Percentiles rank a stretch among this genome's conserved stretches.
phyloP scores from a whole-genome alignment of 2,888 invertebrate genomes.

The Entomobrya multifasciata region DNA sequence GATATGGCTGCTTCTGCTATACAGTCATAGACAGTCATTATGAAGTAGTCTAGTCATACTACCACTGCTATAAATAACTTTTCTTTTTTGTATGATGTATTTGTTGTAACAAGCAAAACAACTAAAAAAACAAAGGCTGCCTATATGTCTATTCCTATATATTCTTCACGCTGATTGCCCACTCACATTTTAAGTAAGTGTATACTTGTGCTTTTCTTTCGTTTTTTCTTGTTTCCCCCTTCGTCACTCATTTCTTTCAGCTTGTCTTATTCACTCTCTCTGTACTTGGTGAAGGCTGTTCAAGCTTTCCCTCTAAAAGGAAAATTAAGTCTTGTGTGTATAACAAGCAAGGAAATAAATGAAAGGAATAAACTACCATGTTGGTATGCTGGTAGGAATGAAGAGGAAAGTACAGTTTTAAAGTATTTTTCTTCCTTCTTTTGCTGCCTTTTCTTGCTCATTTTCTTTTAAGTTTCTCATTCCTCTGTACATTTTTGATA shows the following conservation, averaged over 20 bases:
- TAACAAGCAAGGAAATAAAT: conserved; percentile 27
- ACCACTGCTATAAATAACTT: neutral
- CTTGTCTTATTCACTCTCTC: conserved; percentile 20
- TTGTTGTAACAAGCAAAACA: neutral
- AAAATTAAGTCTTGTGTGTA: conserved; percentile 34
- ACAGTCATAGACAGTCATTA: neutral
- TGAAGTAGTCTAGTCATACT: neutral
- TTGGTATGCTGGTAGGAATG: neutral
- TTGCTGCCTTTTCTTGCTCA: neutral
- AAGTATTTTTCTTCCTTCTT: neutral
- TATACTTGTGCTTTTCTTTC: conserved; percentile 1
- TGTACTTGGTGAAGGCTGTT: neutral
- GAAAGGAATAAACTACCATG: conserved; percentile 7
- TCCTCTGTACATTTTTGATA: conserved; percentile 13
- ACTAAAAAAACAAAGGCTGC: conserved; percentile 41
- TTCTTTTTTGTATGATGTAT: neutral
- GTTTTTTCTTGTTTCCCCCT: neutral
- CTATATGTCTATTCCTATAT: conserved; percentile 26
- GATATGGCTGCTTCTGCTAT: neutral
- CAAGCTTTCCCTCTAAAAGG: conserved; percentile 24
- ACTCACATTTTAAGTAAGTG: conserved; percentile 36
- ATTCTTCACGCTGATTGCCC: conserved; percentile 43
- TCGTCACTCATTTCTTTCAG: conserved; percentile 5
- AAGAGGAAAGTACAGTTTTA: conserved; percentile 28
- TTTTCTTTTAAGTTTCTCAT: neutral